phyloP scores from a whole-genome alignment of 2,888 invertebrate genomes.

The Zhuqinia jingwanae region DNA sequence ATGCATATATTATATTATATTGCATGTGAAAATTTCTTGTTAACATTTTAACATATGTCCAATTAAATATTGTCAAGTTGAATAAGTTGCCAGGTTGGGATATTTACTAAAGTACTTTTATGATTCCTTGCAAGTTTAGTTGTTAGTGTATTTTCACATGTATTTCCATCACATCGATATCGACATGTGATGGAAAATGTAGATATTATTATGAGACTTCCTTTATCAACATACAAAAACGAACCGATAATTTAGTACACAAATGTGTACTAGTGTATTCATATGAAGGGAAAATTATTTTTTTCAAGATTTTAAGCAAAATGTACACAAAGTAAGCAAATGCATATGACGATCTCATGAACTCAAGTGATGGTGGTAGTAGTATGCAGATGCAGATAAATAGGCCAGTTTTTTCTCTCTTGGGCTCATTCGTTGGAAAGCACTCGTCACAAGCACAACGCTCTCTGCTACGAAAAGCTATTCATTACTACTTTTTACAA shows the following conservation, averaged over 20 bases:
- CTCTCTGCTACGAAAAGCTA: neutral
- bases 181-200: too few species aligned
- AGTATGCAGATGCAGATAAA: slow-evolving; percentile 60
- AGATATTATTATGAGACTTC: slow-evolving; percentile 4
- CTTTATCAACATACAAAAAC: too few species aligned
- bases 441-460: slow-evolving; percentile 39
- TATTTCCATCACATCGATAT: too few species aligned
- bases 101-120: neutral
- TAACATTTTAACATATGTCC: too few species aligned
- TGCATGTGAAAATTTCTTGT: too few species aligned
- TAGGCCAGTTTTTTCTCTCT: slow-evolving; percentile 21
- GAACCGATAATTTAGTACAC: too few species aligned
- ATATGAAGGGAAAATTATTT: neutral
- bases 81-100: too few species aligned
- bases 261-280: too few species aligned
- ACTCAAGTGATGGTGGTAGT: slow-evolving; percentile 19
- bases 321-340: slow-evolving; percentile 12
- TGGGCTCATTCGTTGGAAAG: slow-evolving; percentile 61
- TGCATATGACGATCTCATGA: slow-evolving; percentile 15
- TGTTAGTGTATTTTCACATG: too few species aligned
- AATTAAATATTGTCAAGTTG: neutral
- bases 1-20: too few species aligned
- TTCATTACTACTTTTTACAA: neutral
- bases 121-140: too few species aligned
- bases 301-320: neutral